Percentiles rank a stretch among this genome's conserved stretches.
phyloP scores from a whole-genome alignment of 2,113 vertebrate species.

The Corvus moneduloides region DNA sequence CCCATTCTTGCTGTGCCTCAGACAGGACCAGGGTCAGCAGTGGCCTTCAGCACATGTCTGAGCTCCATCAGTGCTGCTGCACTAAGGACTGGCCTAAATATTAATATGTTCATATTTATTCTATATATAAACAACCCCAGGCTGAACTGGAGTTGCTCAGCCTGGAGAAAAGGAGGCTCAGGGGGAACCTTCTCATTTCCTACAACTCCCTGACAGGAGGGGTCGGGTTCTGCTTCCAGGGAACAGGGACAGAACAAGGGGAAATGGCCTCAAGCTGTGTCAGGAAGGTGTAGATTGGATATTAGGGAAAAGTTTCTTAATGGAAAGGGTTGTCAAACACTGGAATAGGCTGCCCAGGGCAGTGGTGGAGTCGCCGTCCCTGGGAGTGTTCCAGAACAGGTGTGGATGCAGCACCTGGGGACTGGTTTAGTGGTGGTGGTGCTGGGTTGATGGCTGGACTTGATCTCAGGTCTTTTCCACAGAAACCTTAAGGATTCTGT shows the following conservation, averaged over 20 bases:
- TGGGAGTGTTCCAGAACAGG: neutral
- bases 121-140: neutral
- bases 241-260: neutral
- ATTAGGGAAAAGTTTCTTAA: neutral
- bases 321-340: neutral
- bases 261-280: neutral
- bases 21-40: neutral
- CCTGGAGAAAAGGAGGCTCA: neutral
- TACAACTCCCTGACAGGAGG: neutral
- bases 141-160: neutral
- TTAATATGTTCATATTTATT: neutral
- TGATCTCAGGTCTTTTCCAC: neutral
- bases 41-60: neutral
- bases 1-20: rapidly evolving
- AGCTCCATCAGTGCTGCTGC: neutral
- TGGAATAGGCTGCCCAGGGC: neutral
- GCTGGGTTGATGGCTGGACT: neutral
- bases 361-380: neutral
- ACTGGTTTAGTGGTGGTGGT: neutral
- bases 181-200: neutral
- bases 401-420: neutral
- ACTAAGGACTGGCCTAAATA: neutral
- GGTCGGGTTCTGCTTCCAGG: neutral
- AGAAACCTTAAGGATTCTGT: neutral
- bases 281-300: neutral